phyloP scores from a whole-genome alignment of 2,888 invertebrate species.

The Ischnus inquisitorius region DNA sequence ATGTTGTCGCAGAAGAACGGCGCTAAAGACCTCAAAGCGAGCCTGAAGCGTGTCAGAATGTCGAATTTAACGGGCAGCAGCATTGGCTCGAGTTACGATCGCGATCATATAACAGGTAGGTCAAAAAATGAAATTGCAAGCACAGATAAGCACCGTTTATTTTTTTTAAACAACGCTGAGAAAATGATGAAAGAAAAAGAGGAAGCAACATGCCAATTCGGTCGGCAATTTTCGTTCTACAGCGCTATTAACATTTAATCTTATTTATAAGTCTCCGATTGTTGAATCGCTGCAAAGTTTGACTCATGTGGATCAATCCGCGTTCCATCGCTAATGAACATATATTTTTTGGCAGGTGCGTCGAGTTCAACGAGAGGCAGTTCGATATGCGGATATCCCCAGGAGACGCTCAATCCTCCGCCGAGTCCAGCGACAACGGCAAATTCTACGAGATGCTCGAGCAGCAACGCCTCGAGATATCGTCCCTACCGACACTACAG shows the following conservation, averaged over 20 bases:
- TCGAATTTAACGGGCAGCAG: conserved; percentile 89
- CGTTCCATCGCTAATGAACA: conserved; percentile 29
- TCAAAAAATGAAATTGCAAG: background rate
- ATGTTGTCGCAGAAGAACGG: conserved; percentile 83
- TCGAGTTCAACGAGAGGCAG: conserved; percentile 90
- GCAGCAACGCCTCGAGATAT: conserved; percentile 88
- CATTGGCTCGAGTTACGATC: conserved; percentile 89
- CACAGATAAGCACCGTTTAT: no score
- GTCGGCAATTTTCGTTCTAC: no score
- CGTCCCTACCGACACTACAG: conserved; percentile 92
- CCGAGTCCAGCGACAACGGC: conserved; percentile 95
- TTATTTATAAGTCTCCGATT: no score
- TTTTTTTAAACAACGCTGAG: no score
- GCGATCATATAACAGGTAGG: conserved; percentile 90
- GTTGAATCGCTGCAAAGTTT: no score
- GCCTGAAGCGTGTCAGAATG: conserved; percentile 88
- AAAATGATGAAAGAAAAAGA: no score
- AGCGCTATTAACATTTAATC: no score
- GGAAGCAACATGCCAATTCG: no score
- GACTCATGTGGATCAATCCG: background rate
- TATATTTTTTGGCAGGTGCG: conserved; percentile 83
- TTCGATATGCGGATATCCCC: conserved; percentile 90
- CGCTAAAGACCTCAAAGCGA: conserved; percentile 81
- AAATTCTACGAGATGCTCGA: conserved; percentile 86
- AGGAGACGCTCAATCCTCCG: conserved; percentile 95